Conservation (phyloP, 2,888 invertebrate species). For the Apamea epomidion region DNA sequence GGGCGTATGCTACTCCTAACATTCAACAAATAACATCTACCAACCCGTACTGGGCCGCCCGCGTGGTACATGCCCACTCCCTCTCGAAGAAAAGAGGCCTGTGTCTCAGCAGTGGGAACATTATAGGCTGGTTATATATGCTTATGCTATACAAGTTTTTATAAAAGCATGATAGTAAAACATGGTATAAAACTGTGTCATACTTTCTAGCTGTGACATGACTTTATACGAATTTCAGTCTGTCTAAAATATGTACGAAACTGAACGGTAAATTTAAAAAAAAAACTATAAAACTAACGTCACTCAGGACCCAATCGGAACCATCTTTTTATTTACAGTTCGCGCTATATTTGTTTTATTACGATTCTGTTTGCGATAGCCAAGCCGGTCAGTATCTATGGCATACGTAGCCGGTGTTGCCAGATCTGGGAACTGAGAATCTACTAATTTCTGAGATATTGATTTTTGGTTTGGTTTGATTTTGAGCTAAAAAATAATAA, state of each 20-base stretch:
- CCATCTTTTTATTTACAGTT: conserved; percentile 63
- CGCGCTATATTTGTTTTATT: conserved; percentile 71
- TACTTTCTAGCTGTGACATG: too few relatives aligned
- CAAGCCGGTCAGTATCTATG: conserved; percentile 61
- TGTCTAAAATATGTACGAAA: too few relatives aligned
- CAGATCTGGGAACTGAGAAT: background rate
- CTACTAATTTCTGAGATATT: background rate
- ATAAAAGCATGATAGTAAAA: too few relatives aligned
- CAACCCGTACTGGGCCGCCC: background rate
- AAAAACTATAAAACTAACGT: too few relatives aligned
- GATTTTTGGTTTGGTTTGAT: background rate
- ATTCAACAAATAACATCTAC: background rate
- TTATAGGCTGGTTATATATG: too few relatives aligned
- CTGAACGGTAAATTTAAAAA: too few relatives aligned
- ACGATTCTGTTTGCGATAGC: conserved; percentile 70
- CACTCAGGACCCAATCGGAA: conserved; percentile 34
- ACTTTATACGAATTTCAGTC: too few relatives aligned
- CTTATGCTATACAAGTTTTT: too few relatives aligned
- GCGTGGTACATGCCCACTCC: too few relatives aligned
- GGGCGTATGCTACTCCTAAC: background rate
- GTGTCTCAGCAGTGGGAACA: background rate
- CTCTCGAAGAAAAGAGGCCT: background rate
- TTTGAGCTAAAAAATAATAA: too few relatives aligned
- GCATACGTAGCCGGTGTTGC: conserved; percentile 47
- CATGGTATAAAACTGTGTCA: background rate